Conservation (phyloP, 2,797 vertebrate species). For the Clarias laeviceps region DNA sequence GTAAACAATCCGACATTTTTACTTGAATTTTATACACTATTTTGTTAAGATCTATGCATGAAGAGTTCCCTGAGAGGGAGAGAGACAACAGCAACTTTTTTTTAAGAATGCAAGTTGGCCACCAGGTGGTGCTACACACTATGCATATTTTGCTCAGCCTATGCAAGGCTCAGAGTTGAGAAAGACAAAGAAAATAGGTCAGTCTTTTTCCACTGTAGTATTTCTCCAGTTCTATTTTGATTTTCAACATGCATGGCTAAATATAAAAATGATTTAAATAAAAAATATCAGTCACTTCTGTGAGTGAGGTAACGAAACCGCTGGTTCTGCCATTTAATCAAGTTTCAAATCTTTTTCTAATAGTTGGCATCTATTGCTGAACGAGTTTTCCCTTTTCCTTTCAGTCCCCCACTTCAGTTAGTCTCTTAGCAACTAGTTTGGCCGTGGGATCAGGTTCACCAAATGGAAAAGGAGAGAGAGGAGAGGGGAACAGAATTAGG, state of each 20-base stretch:
- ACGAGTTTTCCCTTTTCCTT: conserved; percentile 11
- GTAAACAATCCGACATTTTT: background rate
- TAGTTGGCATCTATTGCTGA: conserved; percentile 26
- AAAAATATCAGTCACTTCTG: too few relatives aligned
- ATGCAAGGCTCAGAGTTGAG: conserved; percentile 4
- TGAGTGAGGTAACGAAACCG: background rate
- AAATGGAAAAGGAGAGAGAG: conserved; percentile 33
- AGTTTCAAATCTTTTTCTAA: conserved; percentile 7
- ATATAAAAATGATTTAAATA: background rate
- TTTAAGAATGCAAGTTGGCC: background rate
- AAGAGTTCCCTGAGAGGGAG: background rate
- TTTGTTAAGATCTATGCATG: background rate
- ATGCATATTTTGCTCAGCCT: too few relatives aligned
- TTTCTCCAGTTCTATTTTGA: conserved; percentile 1
- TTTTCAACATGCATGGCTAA: background rate
- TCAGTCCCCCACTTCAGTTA: conserved; percentile 38
- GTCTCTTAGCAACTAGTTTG: conserved; percentile 50
- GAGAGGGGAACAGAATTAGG: conserved; percentile 41
- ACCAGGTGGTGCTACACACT: conserved; percentile 26
- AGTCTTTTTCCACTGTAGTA: conserved; percentile 31
- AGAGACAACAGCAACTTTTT: background rate
- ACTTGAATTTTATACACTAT: background rate
- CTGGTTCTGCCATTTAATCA: background rate
- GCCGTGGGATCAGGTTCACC: conserved; percentile 44
- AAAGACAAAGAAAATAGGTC: conserved; percentile 35